These are phyloP conservation scores for Drosophila sp. DNA, from an alignment of 1,140 invertebrate species.

Conservation along the genomic window DNA sequence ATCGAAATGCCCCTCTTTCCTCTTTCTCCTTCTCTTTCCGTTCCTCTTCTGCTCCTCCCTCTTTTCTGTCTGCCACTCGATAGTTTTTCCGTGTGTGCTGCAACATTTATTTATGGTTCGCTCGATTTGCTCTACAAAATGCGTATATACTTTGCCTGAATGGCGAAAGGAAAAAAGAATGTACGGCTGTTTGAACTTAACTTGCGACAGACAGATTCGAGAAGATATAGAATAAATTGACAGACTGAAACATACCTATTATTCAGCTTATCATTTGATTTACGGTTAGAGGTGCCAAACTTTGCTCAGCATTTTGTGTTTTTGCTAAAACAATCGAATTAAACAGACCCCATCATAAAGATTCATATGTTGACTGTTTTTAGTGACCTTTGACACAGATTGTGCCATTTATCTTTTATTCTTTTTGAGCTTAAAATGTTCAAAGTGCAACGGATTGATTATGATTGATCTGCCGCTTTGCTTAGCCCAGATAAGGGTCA, in stretches of 20 bases:
- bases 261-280: neutral
- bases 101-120: conserved; percentile 43
- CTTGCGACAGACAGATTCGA: conserved; percentile 5
- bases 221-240: neutral
- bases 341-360: too few relatives aligned
- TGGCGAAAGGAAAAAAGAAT: neutral
- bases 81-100: conserved; percentile 20
- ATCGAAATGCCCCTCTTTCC: neutral
- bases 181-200: conserved; percentile 4
- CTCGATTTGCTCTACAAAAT: conserved; percentile 42
- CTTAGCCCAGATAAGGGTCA: neutral
- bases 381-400: neutral
- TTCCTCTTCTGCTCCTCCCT: neutral
- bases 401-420: neutral
- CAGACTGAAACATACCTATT: neutral
- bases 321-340: too few relatives aligned
- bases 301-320: too few relatives aligned
- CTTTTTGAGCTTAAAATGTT: neutral
- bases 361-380: too few relatives aligned
- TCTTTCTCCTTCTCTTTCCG: neutral
- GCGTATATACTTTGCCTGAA: conserved; percentile 16
- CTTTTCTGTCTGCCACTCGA: neutral
- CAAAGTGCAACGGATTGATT: neutral
- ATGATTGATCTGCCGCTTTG: conserved; percentile 4
- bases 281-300: neutral